phyloP scores from a whole-genome alignment of 1,140 invertebrate genomes.

The Metopolophium dirhodum region DNA sequence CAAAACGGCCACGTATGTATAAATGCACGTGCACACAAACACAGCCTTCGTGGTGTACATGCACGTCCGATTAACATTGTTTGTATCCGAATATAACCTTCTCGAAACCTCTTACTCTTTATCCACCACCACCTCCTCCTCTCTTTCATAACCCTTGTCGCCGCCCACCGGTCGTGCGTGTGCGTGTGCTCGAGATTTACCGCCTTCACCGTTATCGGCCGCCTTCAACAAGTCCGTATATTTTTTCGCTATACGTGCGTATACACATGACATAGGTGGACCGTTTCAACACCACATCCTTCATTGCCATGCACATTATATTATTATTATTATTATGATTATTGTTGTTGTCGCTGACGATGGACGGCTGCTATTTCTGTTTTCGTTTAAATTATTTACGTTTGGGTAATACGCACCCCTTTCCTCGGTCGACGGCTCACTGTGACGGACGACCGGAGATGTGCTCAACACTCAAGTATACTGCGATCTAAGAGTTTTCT shows the following conservation, averaged over 20 bases:
- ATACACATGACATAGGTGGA: background rate
- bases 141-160: background rate
- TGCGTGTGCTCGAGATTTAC: background rate
- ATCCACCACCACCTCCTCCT: no score
- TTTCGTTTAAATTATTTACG: background rate
- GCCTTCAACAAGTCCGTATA: background rate
- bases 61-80: background rate
- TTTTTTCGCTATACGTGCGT: background rate
- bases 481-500: no score
- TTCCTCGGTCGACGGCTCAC: no score
- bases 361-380: background rate
- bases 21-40: background rate
- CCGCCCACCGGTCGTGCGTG: no score
- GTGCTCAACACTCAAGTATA: background rate
- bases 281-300: background rate
- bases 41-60: background rate
- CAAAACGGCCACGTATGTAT: slow-evolving; percentile 34
- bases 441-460: no score
- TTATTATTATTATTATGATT: background rate
- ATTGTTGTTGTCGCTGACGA: background rate
- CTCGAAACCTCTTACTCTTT: background rate
- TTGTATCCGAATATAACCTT: slow-evolving; percentile 2
- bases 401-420: background rate
- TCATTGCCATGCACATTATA: background rate
- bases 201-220: background rate